phyloP scores from a whole-genome alignment of 92 coral and sea anemone genomes.

The Meandrina meandrites region DNA sequence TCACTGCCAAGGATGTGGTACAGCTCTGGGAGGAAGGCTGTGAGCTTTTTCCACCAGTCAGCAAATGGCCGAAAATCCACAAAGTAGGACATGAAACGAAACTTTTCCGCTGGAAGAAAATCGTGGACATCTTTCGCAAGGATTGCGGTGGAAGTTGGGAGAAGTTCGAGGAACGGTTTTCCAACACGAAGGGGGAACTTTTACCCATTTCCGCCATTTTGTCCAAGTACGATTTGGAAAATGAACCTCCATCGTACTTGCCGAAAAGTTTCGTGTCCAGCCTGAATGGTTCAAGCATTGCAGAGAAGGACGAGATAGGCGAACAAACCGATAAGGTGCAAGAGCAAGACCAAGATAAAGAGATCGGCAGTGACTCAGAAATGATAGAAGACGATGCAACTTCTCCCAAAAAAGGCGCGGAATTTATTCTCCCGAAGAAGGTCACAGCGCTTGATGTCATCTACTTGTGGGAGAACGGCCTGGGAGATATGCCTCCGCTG shows the following conservation, averaged over 20 bases:
- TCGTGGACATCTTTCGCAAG: conserved; percentile 93
- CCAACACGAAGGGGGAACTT: conserved; percentile 87
- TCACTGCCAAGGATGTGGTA: conserved; percentile 94
- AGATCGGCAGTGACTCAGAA: conserved; percentile 30
- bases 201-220: conserved; percentile 92
- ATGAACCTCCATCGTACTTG: conserved; percentile 73
- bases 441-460: conserved; percentile 94
- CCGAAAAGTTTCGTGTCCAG: conserved; percentile 43
- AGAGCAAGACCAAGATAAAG: conserved; percentile 26
- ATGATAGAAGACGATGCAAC: conserved; percentile 33
- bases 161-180: conserved; percentile 83
- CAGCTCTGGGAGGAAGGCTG: conserved; percentile 97
- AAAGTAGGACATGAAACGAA: conserved; percentile 98
- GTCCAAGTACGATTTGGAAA: conserved; percentile 95
- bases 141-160: conserved; percentile 96
- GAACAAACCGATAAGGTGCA: conserved; percentile 4
- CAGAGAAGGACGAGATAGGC: neutral
- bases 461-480: conserved; percentile 97
- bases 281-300: conserved; percentile 46
- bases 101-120: conserved; percentile 97
- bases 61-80: conserved; percentile 95
- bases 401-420: conserved; percentile 51
- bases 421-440: conserved; percentile 93
- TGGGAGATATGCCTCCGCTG: conserved; percentile 96
- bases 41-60: conserved; percentile 89